Evolutionary conservation across 2,797 vertebrate genomes (phyloP), one percentile per base, ranked within the genome.

Genomic region (Melanotaenia nigrans): DNA sequence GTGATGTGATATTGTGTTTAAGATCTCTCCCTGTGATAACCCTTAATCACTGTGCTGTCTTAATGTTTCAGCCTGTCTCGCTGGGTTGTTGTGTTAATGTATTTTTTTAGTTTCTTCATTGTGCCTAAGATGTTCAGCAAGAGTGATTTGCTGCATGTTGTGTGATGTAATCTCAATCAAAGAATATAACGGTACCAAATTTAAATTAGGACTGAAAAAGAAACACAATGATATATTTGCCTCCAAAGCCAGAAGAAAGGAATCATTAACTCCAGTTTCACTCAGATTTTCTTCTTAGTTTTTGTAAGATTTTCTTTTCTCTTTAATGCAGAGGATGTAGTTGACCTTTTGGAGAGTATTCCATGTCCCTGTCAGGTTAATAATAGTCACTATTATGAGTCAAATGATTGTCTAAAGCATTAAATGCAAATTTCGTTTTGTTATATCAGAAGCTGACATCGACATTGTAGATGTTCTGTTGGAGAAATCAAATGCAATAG

Each of bases 281-380:
- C 32, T 74, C 54, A 1, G 40, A 64, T 47, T 63, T 45, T 12
- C 57, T 33, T 33, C 32, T 33, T 33, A 6, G 7, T 33, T 33
- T 33, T 7, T 33, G 7, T 33, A 33, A 33, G 32, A 33, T 33
- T 33, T 33, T 33, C 32, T 33, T 33, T 33, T 71, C 69, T 65
- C 76, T 74, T 87, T 81, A 68, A 80, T 81, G 49, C 63, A 35
- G 65, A 75, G 32, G 57, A 57, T 32, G 22, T 13, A 10, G 56
- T 67, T 66, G 82, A 84, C 75, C 83, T 86, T 84, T 83, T 11
- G 10, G 16, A 76, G 57, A 71, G 45, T 8, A 28, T 71, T 51
- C 12, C 54, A 65, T 56, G n/a, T 60, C 75, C 76, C 55, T 51
- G n/a, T 67, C 58, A 54, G 58, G 33, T 42, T 71, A 84, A 79